Percentiles rank a stretch among this genome's conserved stretches.
Conservation (phyloP, 2,113 vertebrate species). For the Saccopteryx leptura region DNA sequence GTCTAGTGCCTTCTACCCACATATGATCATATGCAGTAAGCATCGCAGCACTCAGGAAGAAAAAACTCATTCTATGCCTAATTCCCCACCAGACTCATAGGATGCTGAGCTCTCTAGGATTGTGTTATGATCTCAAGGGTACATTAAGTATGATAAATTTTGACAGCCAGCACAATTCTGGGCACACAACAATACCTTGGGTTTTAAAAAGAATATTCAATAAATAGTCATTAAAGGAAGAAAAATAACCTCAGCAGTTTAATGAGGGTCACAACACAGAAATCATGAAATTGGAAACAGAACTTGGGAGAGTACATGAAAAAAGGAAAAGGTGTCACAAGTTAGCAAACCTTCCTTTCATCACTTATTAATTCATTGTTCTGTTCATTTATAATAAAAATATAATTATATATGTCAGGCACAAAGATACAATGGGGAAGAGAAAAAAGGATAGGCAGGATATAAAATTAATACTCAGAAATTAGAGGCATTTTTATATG, state of each 20-base stretch:
- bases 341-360: not conserved
- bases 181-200: not conserved
- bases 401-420: not conserved
- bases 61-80: not conserved
- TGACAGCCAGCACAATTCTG: not conserved
- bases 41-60: not conserved
- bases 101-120: not conserved
- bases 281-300: not conserved
- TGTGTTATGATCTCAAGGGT: not conserved
- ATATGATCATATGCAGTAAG: not conserved
- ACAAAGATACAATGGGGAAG: accelerated
- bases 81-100: not conserved
- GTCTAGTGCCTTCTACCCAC: not conserved
- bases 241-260: not conserved
- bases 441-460: not conserved
- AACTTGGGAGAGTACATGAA: not conserved
- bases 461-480: too few relatives aligned
- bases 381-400: not conserved
- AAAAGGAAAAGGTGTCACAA: not conserved
- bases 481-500: too few relatives aligned
- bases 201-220: not conserved
- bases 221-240: not conserved
- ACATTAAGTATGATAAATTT: not conserved
- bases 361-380: not conserved
- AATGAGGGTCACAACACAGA: not conserved